These are phyloP conservation scores for Tipula vernalis DNA, from an alignment of 2,888 invertebrate species.

Conservation along the genomic window DNA sequence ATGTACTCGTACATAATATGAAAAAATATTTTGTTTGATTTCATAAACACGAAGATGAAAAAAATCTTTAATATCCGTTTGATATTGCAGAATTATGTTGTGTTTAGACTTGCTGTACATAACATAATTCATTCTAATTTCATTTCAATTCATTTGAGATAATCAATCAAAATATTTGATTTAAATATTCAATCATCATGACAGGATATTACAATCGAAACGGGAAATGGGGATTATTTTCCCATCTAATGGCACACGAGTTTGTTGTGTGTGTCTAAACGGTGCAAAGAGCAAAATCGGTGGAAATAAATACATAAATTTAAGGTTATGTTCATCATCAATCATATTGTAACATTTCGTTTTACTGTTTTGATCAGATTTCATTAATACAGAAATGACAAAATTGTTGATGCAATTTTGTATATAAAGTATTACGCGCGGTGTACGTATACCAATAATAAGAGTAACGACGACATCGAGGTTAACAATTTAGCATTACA, in stretches of 20 bases:
- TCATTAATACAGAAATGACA: not conserved
- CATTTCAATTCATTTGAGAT: not conserved
- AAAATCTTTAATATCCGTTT: not conserved
- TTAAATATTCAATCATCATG: slow-evolving; percentile 4
- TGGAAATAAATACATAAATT: not conserved
- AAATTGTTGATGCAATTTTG: not conserved
- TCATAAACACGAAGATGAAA: not conserved
- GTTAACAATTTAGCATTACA: not conserved
- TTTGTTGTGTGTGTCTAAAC: not conserved
- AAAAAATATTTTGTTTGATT: not conserved
- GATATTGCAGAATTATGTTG: not conserved
- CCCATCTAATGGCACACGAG: not conserved
- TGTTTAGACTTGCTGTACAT: not conserved
- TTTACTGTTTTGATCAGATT: not conserved
- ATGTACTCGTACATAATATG: not conserved
- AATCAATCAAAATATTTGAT: slow-evolving; percentile 4
- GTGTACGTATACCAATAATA: no score
- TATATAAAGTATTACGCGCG: not conserved
- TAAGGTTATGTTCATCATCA: not conserved
- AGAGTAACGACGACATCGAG: not conserved
- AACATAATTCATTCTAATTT: not conserved
- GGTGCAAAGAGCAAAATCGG: not conserved
- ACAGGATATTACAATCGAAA: slow-evolving; percentile 4
- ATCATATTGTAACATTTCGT: not conserved
- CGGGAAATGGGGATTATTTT: not conserved